A percentile compares a stretch with the other conserved stretches of the same genome.
These are phyloP conservation scores for Fopius arisanus DNA, from an alignment of 1,140 invertebrate species.

Conservation along the genomic window DNA sequence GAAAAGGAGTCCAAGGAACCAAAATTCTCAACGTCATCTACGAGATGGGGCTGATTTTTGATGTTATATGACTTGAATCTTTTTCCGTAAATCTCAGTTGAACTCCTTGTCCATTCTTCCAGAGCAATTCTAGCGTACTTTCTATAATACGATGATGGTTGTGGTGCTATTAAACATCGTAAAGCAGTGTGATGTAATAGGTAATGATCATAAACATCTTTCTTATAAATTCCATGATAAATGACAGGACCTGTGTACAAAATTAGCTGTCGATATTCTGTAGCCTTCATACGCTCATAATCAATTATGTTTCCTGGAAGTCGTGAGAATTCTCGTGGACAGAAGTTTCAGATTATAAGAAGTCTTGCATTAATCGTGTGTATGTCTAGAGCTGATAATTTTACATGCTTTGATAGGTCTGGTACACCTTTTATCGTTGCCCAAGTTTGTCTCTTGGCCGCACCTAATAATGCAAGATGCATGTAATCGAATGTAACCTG, in stretches of 20 bases:
- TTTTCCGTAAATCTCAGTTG: background rate
- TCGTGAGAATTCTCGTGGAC: constrained; percentile 36
- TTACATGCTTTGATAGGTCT: too few species aligned
- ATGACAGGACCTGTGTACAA: constrained; percentile 35
- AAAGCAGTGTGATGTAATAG: constrained; percentile 34
- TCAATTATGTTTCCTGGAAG: constrained; percentile 19
- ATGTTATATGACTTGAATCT: constrained; percentile 27
- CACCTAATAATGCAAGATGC: constrained; percentile 36
- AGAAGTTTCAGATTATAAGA: constrained; percentile 5
- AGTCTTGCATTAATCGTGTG: too few species aligned
- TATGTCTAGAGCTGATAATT: too few species aligned
- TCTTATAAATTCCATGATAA: constrained; percentile 23
- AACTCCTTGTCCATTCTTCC: too few species aligned
- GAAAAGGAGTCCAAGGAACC: constrained; percentile 26
- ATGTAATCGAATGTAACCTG: constrained; percentile 39
- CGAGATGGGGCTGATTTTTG: constrained; percentile 27
- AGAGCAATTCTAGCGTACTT: background rate
- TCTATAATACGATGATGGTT: constrained; percentile 9
- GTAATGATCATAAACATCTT: constrained; percentile 31
- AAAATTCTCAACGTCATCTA: constrained; percentile 22
- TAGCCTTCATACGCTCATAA: constrained; percentile 32
- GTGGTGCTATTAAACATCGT: background rate
- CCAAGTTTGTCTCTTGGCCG: too few species aligned
- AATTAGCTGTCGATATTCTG: constrained; percentile 33
- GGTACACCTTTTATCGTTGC: constrained; percentile 1